These are phyloP conservation scores for Zaprionus tsacasi DNA, from an alignment of 1,140 invertebrate species.

Conservation along the genomic window DNA sequence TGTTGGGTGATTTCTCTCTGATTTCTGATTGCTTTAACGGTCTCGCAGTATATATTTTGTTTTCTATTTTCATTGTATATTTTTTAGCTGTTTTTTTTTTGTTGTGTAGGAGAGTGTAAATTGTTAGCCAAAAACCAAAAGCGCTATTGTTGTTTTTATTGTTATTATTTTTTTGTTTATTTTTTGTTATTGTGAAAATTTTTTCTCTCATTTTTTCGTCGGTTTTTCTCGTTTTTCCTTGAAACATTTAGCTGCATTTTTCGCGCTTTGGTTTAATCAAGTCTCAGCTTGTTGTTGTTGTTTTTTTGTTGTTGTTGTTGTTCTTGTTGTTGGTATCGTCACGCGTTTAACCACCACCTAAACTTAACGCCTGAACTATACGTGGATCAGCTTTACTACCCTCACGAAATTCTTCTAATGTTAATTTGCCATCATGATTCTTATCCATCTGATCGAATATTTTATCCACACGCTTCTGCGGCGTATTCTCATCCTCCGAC, in stretches of 20 bases:
- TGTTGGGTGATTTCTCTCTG: conserved; percentile 28
- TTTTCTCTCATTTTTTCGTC: conserved; percentile 15
- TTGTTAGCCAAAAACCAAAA: conserved; percentile 44
- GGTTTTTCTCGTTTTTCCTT: conserved; percentile 25
- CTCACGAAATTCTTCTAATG: conserved; percentile 98
- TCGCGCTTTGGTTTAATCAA: conserved; percentile 14
- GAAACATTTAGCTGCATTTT: conserved; percentile 28
- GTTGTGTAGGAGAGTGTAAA: conserved; percentile 37
- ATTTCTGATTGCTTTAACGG: conserved; percentile 43
- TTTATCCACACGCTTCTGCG: conserved; percentile 97
- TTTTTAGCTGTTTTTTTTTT: conserved; percentile 21
- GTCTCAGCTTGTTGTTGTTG: conserved; percentile 25
- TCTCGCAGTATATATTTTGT: conserved; percentile 6
- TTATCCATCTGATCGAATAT: conserved; percentile 99
- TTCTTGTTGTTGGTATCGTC: not conserved
- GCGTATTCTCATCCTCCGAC: conserved; percentile 96
- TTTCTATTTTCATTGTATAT: conserved; percentile 22
- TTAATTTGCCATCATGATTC: conserved; percentile 98
- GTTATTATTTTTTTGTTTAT: conserved; percentile 31
- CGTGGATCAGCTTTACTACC: conserved; percentile 99
- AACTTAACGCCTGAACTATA: conserved; percentile 97
- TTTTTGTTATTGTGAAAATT: conserved; percentile 17
- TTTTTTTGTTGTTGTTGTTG: conserved; percentile 1
- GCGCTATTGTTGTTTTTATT: conserved; percentile 33
- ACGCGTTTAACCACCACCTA: conserved; percentile 89